Evolutionary conservation across 2,797 vertebrate genomes (phyloP).

Genomic region (Sorex maritimensis): DNA sequence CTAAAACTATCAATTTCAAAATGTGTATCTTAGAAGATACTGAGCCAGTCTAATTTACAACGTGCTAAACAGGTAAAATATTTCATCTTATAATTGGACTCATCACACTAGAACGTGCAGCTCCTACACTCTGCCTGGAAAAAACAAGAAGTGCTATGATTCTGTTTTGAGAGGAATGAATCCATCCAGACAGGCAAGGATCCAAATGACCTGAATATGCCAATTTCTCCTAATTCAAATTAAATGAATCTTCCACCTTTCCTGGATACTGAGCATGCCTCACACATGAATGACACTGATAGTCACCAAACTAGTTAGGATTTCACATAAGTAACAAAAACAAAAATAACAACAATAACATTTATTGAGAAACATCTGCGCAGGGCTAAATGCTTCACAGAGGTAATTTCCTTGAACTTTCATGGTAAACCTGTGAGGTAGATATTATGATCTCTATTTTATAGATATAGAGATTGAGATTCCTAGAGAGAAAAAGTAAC

Average conservation of each 20-base stretch:
- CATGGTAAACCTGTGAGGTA: background rate
- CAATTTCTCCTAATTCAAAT: constrained; percentile 41
- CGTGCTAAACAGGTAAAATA: constrained; percentile 73
- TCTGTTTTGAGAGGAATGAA: constrained; percentile 2
- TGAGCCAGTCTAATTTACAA: constrained; percentile 64
- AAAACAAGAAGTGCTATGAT: constrained; percentile 39
- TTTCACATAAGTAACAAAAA: constrained; percentile 40
- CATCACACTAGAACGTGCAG: constrained; percentile 47
- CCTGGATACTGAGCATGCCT: background rate
- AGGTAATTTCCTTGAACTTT: background rate
- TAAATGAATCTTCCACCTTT: constrained; percentile 7
- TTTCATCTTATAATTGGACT: constrained; percentile 71
- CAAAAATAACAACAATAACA: constrained; percentile 23
- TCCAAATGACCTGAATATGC: constrained; percentile 2
- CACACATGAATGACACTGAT: constrained; percentile 12
- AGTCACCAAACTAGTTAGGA: background rate
- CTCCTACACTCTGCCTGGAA: constrained; percentile 36
- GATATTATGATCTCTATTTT: background rate
- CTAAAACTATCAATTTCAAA: constrained; percentile 70
- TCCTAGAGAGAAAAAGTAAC: background rate
- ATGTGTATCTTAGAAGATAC: constrained; percentile 76
- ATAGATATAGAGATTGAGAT: constrained; percentile 41
- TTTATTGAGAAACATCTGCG: background rate
- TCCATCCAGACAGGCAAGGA: background rate
- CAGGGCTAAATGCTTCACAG: background rate